These are phyloP conservation scores for Calcarius lapponicus DNA, from an alignment of 2,797 vertebrate species.

Conservation along the genomic window DNA sequence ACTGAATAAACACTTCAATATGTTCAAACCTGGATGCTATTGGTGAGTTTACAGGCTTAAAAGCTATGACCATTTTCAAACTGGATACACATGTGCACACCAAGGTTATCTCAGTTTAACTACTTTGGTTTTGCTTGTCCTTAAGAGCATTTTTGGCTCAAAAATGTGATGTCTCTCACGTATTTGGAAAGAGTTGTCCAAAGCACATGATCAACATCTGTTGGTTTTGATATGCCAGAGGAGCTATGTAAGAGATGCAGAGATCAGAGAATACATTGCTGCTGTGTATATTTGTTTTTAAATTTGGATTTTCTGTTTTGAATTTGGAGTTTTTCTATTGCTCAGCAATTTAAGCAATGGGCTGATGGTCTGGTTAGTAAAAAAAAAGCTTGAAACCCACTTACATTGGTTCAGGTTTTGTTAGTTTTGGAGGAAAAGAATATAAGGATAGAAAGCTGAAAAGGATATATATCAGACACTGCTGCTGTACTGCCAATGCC, in stretches of 20 bases:
- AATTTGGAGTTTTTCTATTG: neutral
- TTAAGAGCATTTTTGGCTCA: constrained; percentile 37
- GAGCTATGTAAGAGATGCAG: neutral
- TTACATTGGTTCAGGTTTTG: neutral
- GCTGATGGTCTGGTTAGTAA: neutral
- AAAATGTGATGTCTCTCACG: neutral
- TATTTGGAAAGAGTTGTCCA: constrained; percentile 6
- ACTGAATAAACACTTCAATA: neutral
- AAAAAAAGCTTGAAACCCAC: neutral
- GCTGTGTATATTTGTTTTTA: neutral
- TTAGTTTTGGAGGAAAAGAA: constrained; percentile 14
- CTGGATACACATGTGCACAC: fast-evolving
- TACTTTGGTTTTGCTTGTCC: neutral
- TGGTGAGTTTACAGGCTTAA: neutral
- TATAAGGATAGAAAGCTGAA: neutral
- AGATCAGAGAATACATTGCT: neutral
- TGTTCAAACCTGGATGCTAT: neutral
- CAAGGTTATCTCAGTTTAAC: neutral
- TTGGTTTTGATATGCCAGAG: neutral
- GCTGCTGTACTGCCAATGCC: neutral
- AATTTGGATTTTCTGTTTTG: neutral
- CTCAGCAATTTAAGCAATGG: neutral
- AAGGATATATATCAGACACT: neutral
- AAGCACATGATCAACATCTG: constrained; percentile 33
- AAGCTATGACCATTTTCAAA: neutral